phyloP scores from a whole-genome alignment of 2,113 vertebrate genomes.

The Hemiprocne comata region DNA sequence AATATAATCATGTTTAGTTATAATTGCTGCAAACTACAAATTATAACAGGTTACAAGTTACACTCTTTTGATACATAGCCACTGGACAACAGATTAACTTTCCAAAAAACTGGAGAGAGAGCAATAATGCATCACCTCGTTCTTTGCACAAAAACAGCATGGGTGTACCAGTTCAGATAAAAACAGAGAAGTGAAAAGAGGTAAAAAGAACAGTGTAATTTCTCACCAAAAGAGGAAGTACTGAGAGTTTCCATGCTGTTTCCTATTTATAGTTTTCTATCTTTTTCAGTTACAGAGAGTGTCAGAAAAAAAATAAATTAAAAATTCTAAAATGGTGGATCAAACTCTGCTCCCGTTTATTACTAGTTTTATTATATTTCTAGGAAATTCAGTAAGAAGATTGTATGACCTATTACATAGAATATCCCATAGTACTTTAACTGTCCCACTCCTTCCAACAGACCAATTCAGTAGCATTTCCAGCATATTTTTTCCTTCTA shows the following conservation, averaged over 20 bases:
- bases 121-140: neutral
- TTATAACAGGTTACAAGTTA: neutral
- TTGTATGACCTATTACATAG: neutral
- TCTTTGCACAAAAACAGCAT: neutral
- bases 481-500: neutral
- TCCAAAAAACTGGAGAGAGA: neutral
- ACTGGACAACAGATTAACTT: neutral
- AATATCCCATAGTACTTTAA: neutral
- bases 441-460: neutral
- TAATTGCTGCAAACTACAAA: neutral
- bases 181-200: conserved; percentile 3
- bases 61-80: neutral
- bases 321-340: neutral
- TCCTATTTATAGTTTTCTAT: neutral
- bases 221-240: neutral
- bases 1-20: neutral
- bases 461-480: neutral
- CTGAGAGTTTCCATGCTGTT: neutral
- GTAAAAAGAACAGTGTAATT: neutral
- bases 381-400: neutral
- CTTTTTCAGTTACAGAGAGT: neutral
- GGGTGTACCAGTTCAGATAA: neutral
- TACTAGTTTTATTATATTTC: neutral
- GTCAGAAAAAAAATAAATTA: neutral
- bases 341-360: neutral